Percentiles rank a stretch among this genome's conserved stretches.
phyloP scores from a whole-genome alignment of 2,888 invertebrate species.

The Philereme vetulata region DNA sequence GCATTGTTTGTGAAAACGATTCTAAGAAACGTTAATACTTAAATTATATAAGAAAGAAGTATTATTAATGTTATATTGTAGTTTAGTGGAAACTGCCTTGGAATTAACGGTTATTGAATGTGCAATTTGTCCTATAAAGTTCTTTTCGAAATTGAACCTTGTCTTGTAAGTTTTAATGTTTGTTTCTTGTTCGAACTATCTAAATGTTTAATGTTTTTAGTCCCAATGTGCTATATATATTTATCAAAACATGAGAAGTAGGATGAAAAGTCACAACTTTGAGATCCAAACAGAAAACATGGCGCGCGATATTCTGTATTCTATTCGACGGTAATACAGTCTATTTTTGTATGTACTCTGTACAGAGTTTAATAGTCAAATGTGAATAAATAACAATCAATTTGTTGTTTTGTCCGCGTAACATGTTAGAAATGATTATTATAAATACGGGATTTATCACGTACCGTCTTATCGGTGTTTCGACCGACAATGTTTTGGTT shows the following conservation, averaged over 20 bases:
- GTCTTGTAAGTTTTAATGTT: constrained; percentile 20
- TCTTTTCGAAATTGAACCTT: constrained; percentile 10
- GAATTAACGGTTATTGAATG: constrained; percentile 34
- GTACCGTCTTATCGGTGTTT: too few relatives aligned
- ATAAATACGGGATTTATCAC: too few relatives aligned
- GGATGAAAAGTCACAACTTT: background rate
- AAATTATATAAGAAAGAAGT: constrained; percentile 54
- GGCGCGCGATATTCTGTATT: background rate
- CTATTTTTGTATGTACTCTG: background rate
- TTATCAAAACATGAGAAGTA: too few relatives aligned
- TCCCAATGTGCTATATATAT: background rate
- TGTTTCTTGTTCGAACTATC: too few relatives aligned
- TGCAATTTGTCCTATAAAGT: constrained; percentile 24
- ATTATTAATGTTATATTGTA: constrained; percentile 61
- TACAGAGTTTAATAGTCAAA: background rate
- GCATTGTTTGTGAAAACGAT: constrained; percentile 19
- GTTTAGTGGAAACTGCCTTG: constrained; percentile 46
- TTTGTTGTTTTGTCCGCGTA: background rate
- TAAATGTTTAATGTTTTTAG: too few relatives aligned
- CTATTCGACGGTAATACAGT: background rate
- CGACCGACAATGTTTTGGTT: too few relatives aligned
- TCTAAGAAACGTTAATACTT: constrained; percentile 34
- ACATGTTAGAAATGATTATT: too few relatives aligned
- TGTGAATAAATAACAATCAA: background rate
- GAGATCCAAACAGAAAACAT: background rate